Percentiles rank a stretch among this genome's conserved stretches.
Evolutionary conservation across 2,888 invertebrate species (phyloP).

Genomic region (Caenorhabditis angaria): DNA sequence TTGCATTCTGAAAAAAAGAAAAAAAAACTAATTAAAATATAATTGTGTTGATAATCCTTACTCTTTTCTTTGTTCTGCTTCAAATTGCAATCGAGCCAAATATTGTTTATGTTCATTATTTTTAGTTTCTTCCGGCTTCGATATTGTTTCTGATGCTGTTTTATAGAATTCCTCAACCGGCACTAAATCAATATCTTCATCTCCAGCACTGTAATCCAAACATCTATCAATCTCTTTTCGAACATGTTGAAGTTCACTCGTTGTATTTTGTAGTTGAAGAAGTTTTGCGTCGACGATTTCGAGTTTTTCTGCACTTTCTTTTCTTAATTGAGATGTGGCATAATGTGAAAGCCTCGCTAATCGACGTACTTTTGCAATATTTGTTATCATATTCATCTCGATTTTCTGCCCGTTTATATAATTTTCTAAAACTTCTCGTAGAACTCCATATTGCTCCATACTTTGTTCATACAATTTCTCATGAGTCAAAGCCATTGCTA

Average conservation of each 20-base stretch:
- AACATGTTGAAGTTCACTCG: constrained; percentile 61
- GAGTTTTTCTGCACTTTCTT: constrained; percentile 33
- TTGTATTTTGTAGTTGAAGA: constrained; percentile 59
- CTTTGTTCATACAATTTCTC: constrained; percentile 32
- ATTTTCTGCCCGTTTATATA: constrained; percentile 28
- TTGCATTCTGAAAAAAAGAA: constrained; percentile 43
- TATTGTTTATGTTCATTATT: constrained; percentile 56
- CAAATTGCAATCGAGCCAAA: constrained; percentile 57
- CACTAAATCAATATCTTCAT: constrained; percentile 56
- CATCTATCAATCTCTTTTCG: constrained; percentile 61
- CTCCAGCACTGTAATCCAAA: constrained; percentile 60
- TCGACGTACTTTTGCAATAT: constrained; percentile 33
- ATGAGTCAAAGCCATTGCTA: constrained; percentile 34
- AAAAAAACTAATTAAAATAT: neutral
- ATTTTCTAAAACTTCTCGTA: constrained; percentile 23
- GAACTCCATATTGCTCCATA: constrained; percentile 14
- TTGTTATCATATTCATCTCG: constrained; percentile 14
- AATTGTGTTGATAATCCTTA: constrained; percentile 22
- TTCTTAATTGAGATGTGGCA: constrained; percentile 39
- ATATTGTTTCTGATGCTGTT: constrained; percentile 39
- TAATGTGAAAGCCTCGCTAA: constrained; percentile 40
- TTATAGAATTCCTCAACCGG: constrained; percentile 59
- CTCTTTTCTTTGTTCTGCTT: constrained; percentile 55
- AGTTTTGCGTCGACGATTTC: constrained; percentile 54
- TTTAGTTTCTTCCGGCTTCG: constrained; percentile 42